Evolutionary conservation across 2,113 vertebrate genomes (phyloP).

Genomic region (Hystrix brachyura): DNA sequence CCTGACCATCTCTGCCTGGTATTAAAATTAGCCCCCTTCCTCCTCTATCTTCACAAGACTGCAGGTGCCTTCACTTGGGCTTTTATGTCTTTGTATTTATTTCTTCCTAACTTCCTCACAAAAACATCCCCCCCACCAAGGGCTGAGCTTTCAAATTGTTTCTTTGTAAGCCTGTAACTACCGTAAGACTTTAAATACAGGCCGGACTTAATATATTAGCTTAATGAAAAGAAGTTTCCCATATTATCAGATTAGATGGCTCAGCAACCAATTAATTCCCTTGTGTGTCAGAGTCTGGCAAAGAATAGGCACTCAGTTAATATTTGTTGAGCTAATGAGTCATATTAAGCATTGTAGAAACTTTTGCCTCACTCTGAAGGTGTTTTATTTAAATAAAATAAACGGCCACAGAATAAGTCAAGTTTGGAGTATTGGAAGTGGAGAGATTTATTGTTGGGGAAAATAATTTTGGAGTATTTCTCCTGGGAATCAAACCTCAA

Average conservation of each 20-base stretch:
- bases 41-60: neutral
- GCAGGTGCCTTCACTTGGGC: neutral
- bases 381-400: neutral
- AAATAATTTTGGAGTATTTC: constrained; percentile 50
- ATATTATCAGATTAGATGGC: neutral
- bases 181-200: neutral
- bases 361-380: neutral
- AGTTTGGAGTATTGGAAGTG: neutral
- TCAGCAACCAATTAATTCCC: neutral
- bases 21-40: neutral
- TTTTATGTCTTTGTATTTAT: neutral
- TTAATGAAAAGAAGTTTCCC: neutral
- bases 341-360: neutral
- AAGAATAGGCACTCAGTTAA: neutral
- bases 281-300: neutral
- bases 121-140: neutral
- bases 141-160: neutral
- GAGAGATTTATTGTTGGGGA: neutral
- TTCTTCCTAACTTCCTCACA: neutral
- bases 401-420: constrained; percentile 6
- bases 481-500: constrained; percentile 54
- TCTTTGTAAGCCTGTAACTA: neutral
- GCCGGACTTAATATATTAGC: neutral
- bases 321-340: neutral
- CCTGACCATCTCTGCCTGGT: neutral